Evolutionary conservation across 2,797 vertebrate species (phyloP).

Genomic region (Paedocypris micromegethes): DNA sequence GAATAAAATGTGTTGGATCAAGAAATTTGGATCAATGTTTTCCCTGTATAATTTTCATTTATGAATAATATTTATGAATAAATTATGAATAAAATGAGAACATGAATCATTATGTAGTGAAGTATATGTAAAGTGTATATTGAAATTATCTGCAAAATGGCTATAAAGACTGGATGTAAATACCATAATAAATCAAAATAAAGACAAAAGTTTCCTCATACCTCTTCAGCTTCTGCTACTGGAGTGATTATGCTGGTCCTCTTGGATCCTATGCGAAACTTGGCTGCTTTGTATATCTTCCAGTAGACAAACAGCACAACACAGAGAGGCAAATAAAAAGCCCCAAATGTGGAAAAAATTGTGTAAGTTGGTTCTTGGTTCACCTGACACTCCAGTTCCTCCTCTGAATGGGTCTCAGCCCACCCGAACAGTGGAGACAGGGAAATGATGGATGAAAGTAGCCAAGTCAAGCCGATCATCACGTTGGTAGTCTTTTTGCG

Average conservation of each 20-base stretch:
- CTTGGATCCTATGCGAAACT: constrained; percentile 79
- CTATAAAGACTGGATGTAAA: too few relatives aligned
- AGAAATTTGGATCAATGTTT: too few relatives aligned
- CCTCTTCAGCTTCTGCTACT: constrained; percentile 74
- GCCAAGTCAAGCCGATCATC: constrained; percentile 92
- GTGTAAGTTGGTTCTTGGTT: constrained; percentile 91
- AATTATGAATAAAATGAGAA: too few relatives aligned
- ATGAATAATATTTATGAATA: too few relatives aligned
- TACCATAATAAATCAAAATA: not conserved
- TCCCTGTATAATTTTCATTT: too few relatives aligned
- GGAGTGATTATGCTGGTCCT: constrained; percentile 87
- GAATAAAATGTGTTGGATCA: too few relatives aligned
- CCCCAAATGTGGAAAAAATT: constrained; percentile 93
- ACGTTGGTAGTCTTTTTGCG: constrained; percentile 86
- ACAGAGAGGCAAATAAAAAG: constrained; percentile 91
- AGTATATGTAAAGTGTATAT: too few relatives aligned
- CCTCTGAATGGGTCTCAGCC: constrained; percentile 87
- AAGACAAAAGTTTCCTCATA: constrained; percentile 38
- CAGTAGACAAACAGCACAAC: constrained; percentile 95
- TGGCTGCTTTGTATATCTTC: constrained; percentile 94
- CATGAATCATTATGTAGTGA: too few relatives aligned
- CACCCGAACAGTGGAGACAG: constrained; percentile 90
- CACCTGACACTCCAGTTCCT: constrained; percentile 83
- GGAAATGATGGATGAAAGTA: constrained; percentile 86
- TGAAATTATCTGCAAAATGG: too few relatives aligned